A percentile compares a stretch with the other conserved stretches of the same genome.
phyloP scores from a whole-genome alignment of 2,113 vertebrate genomes.

The Delphinapterus leucas region DNA sequence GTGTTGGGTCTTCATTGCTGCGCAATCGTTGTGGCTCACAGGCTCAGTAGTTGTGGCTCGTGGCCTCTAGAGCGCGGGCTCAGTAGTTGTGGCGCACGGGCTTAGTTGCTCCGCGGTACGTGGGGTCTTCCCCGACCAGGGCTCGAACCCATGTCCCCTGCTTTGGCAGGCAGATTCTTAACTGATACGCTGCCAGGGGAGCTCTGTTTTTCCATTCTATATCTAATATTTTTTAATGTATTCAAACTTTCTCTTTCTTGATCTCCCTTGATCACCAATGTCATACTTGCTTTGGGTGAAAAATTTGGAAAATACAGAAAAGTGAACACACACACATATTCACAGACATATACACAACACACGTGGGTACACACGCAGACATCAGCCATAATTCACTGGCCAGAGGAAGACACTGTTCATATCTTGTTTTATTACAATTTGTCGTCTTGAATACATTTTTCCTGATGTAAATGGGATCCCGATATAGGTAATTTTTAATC shows the following conservation, averaged over 20 bases:
- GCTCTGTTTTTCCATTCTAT: too few relatives aligned
- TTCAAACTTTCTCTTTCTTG: not conserved
- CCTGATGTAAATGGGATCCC: not conserved
- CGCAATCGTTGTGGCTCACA: too few relatives aligned
- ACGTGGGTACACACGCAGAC: not conserved
- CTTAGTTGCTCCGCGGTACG: too few relatives aligned
- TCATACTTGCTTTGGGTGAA: not conserved
- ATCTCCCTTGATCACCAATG: not conserved
- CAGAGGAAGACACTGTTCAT: not conserved
- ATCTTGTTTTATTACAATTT: not conserved
- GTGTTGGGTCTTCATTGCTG: too few relatives aligned
- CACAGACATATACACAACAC: rapidly evolving
- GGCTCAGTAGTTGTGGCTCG: too few relatives aligned
- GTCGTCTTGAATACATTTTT: not conserved
- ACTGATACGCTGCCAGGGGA: too few relatives aligned
- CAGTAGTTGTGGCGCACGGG: too few relatives aligned
- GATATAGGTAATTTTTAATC: not conserved
- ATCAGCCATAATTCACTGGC: not conserved
- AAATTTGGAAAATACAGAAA: not conserved
- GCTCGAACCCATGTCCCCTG: too few relatives aligned
- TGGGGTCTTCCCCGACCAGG: too few relatives aligned
- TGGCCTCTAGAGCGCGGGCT: too few relatives aligned
- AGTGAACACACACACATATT: too few relatives aligned
- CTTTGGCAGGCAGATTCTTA: too few relatives aligned
- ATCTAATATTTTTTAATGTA: not conserved